Base-by-base conservation (phyloP, 2,888 invertebrate species). In the Andrena marginata region DNA sequence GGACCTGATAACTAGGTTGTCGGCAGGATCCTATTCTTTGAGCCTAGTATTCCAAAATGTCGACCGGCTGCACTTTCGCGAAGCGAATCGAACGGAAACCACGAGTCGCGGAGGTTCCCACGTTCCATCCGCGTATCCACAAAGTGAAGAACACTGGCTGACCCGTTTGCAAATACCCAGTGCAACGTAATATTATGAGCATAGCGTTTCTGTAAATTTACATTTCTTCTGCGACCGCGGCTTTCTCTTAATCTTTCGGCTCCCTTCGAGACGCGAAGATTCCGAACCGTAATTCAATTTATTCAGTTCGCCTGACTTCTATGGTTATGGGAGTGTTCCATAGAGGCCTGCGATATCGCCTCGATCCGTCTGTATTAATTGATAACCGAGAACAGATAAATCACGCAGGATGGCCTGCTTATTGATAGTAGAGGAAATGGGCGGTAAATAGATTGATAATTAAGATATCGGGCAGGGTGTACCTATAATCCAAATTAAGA, bases 131-230 rank as follows among this genome's bases (percentile, higher is more conserved):
- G 26, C 48, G 26, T 35, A 65, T 70, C 65, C 56, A 26, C 69
- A 63, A 72, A 63, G n/a, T 56, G 51, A 49, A 35, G 51, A 26
- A 69, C 49, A 51, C 64, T 48, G n/a, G 23, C 63, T 60, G 49
- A 49, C 68, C 48, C 51, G 70, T 82, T 62, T 26, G 51, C 70
- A 82, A 82, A 82, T 42, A 80, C 67, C 68, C 8, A 49, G 68
- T 35, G 69, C 69, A 78, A 74, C 78, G 78, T 69, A 64, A 60
- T 51, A 65, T 80, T 77, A 78, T 65, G 51, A 64, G 54, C 60
- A 48, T 49, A 60, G 48, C 60, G 65, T 78, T 70, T 69, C 69
- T 63, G 73, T 33, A 73, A 81, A 77, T 77, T 80, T 80, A 78
- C 78, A 80, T 69, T 69, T 77, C 67, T 56, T 77, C 73, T 16